Evolutionary conservation across 2,113 vertebrate species (phyloP).

Genomic region (Nyctereutes procyonoides): DNA sequence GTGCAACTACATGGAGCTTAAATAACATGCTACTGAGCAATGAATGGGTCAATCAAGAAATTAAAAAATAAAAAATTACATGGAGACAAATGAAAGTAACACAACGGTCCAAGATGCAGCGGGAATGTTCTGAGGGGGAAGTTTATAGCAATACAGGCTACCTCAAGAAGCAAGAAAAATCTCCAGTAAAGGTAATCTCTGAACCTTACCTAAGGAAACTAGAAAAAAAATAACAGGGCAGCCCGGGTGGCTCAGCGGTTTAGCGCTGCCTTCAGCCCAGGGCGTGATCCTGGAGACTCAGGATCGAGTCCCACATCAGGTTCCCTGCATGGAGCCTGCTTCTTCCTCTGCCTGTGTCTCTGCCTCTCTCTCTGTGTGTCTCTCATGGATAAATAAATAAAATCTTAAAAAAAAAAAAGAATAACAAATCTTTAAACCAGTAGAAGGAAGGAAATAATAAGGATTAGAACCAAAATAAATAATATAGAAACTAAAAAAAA

Average conservation of each 20-base stretch:
- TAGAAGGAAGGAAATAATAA: neutral
- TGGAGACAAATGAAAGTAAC: neutral
- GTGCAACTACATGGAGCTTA: neutral
- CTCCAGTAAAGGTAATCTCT: neutral
- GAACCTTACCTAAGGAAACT: neutral
- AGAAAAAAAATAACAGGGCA: neutral
- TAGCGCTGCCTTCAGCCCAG: too few relatives aligned
- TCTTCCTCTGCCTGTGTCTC: too few relatives aligned
- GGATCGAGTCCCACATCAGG: too few relatives aligned
- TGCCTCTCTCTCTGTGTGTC: too few relatives aligned
- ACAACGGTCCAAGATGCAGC: neutral
- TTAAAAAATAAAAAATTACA: neutral
- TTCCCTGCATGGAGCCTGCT: too few relatives aligned
- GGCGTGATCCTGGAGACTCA: too few relatives aligned
- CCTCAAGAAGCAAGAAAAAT: neutral
- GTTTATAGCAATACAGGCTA: neutral
- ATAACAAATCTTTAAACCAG: neutral
- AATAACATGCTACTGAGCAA: neutral
- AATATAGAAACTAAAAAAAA: neutral
- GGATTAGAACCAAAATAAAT: neutral
- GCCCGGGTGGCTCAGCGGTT: too few relatives aligned
- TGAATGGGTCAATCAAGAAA: neutral
- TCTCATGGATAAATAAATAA: too few relatives aligned
- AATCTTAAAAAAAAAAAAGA: neutral
- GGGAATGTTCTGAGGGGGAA: neutral